Percentiles rank a stretch among this genome's conserved stretches.
These are phyloP conservation scores for Sitta europaea DNA, from an alignment of 2,113 vertebrate species.

Conservation along the genomic window DNA sequence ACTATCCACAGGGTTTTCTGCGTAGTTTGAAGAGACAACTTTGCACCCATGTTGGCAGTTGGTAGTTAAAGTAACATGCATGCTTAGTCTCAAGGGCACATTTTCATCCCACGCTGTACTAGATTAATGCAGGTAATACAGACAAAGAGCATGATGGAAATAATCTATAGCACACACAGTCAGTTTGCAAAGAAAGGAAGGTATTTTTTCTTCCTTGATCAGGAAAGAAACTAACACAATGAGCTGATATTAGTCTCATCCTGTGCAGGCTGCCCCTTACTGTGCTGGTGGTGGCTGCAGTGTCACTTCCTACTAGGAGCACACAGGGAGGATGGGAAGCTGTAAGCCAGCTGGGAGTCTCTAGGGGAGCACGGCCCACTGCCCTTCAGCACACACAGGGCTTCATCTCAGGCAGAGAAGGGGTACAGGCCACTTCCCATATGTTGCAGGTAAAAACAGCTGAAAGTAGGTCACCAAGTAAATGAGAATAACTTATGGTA, in stretches of 20 bases:
- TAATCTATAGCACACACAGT: neutral
- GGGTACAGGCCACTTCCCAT: neutral
- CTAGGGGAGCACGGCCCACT: rapidly evolving
- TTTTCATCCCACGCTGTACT: slow-evolving; percentile 28
- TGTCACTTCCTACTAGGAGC: neutral
- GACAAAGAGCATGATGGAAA: slow-evolving; percentile 7
- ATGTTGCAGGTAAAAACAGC: neutral
- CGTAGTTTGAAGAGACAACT: neutral
- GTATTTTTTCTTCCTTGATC: neutral
- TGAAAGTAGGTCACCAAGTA: neutral
- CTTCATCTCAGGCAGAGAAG: neutral
- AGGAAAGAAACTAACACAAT: neutral
- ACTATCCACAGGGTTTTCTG: slow-evolving; percentile 3
- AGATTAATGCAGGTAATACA: slow-evolving; percentile 47
- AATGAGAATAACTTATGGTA: neutral
- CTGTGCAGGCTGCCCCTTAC: neutral
- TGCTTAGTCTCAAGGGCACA: slow-evolving; percentile 10
- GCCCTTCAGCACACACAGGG: neutral
- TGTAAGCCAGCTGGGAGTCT: neutral
- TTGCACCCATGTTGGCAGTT: slow-evolving; percentile 4
- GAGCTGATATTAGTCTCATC: neutral
- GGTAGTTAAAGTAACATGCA: slow-evolving; percentile 28
- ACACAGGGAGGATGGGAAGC: neutral
- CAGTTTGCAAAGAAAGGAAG: neutral
- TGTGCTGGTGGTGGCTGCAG: neutral